Percentiles rank a stretch among this genome's conserved stretches.
Evolutionary conservation across 2,797 vertebrate species (phyloP).

Genomic region (Epinephelus awoara): DNA sequence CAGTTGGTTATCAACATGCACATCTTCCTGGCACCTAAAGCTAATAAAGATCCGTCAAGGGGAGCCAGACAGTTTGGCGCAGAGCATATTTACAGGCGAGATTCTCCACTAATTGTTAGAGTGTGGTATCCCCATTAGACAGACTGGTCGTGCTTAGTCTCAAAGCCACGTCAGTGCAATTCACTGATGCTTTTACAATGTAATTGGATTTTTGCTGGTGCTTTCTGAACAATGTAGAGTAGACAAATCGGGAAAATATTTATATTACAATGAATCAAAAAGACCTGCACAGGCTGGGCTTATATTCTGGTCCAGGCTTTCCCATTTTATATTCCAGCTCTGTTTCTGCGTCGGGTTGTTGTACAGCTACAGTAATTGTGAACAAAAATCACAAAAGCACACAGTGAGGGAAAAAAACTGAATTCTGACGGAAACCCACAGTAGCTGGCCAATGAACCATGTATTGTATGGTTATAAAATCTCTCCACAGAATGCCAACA

Average conservation of each 20-base stretch:
- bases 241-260: constrained; percentile 37
- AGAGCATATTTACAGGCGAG: constrained; percentile 67
- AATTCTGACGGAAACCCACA: constrained; percentile 22
- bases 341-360: constrained; percentile 30
- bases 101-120: constrained; percentile 74
- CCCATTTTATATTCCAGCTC: constrained; percentile 3
- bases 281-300: constrained; percentile 1
- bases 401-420: neutral
- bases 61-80: constrained; percentile 78
- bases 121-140: constrained; percentile 63
- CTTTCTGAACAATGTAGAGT: constrained; percentile 25
- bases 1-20: constrained; percentile 76
- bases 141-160: constrained; percentile 50
- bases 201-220: constrained; percentile 47
- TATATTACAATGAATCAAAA: constrained; percentile 16
- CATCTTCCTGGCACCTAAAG: constrained; percentile 76
- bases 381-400: constrained; percentile 31
- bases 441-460: constrained; percentile 40
- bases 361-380: constrained; percentile 28
- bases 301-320: constrained; percentile 12
- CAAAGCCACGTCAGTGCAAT: constrained; percentile 51
- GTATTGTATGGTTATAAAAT: constrained; percentile 44
- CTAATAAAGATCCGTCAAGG: constrained; percentile 71
- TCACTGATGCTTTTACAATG: constrained; percentile 54
- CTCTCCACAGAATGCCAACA: constrained; percentile 47